phyloP scores from a whole-genome alignment of 2,797 vertebrate species.

The Takifugu ocellatus region DNA sequence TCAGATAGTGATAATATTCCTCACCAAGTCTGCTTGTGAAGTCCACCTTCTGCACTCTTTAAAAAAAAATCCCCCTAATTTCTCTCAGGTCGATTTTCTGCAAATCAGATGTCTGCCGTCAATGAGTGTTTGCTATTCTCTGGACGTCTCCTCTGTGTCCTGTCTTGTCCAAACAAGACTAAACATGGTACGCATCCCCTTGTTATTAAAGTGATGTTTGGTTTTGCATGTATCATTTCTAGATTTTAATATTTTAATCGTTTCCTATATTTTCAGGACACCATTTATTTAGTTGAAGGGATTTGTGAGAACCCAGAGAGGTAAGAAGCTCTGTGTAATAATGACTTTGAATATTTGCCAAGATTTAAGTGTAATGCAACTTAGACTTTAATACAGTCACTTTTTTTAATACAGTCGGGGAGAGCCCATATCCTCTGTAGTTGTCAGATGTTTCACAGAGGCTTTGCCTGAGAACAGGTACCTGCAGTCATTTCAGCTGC shows the following conservation, averaged over 20 bases:
- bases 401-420: slow-evolving; percentile 53
- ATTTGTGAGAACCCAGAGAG: slow-evolving; percentile 75
- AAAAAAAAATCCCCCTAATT: slow-evolving; percentile 6
- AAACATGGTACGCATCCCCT: slow-evolving; percentile 64
- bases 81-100: slow-evolving; percentile 80
- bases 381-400: slow-evolving; percentile 3
- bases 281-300: slow-evolving; percentile 89
- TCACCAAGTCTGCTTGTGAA: not conserved
- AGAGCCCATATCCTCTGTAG: slow-evolving; percentile 73
- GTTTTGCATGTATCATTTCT: slow-evolving; percentile 1
- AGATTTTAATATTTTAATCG: not conserved
- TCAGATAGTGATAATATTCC: too few relatives aligned
- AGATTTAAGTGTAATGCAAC: not conserved
- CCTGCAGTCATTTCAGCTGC: too few relatives aligned
- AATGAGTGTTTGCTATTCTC: slow-evolving; percentile 85
- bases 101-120: slow-evolving; percentile 84
- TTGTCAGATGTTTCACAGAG: slow-evolving; percentile 93
- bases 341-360: slow-evolving; percentile 9
- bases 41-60: not conserved
- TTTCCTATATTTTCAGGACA: slow-evolving; percentile 77
- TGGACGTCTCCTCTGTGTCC: slow-evolving; percentile 84
- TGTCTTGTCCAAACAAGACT: slow-evolving; percentile 85
- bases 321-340: slow-evolving; percentile 55
- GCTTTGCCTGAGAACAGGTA: slow-evolving; percentile 96
- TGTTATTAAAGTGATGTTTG: not conserved